Percentiles rank a stretch among this genome's conserved stretches.
These are phyloP conservation scores for Sus cebifrons DNA, from an alignment of 2,797 vertebrate genomes.

Conservation along the genomic window DNA sequence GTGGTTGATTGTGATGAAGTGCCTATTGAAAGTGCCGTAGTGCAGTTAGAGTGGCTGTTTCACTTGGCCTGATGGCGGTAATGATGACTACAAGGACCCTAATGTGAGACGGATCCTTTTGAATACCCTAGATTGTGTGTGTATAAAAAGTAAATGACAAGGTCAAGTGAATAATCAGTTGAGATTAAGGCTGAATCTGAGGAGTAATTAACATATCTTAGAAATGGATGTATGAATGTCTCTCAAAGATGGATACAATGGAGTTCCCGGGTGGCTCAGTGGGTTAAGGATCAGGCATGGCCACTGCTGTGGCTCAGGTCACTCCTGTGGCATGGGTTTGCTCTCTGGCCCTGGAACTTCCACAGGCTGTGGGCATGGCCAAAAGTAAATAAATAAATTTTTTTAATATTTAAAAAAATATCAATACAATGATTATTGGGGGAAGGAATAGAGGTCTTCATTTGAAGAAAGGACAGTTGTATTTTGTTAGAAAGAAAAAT, in stretches of 20 bases:
- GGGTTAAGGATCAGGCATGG: too few species aligned
- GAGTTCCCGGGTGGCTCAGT: background rate
- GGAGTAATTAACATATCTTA: slow-evolving; percentile 18
- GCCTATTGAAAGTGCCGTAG: background rate
- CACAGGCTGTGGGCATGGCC: too few species aligned
- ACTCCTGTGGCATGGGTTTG: too few species aligned
- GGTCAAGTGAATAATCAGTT: background rate
- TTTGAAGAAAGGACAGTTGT: background rate
- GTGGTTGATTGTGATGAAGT: background rate
- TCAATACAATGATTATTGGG: background rate
- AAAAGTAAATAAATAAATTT: background rate
- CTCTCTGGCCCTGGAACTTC: too few species aligned
- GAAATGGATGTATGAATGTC: background rate
- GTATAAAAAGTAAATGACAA: background rate
- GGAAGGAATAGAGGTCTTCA: background rate
- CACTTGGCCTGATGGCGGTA: background rate
- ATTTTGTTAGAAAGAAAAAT: background rate
- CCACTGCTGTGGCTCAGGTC: too few species aligned
- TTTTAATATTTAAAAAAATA: background rate
- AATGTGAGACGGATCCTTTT: background rate
- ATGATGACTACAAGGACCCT: background rate
- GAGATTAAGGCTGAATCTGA: slow-evolving; percentile 28
- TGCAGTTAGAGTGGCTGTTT: background rate
- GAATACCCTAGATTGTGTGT: background rate
- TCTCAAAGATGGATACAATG: background rate